These are phyloP conservation scores for Ectropis grisescens DNA, from an alignment of 1,140 invertebrate genomes.

Conservation along the genomic window DNA sequence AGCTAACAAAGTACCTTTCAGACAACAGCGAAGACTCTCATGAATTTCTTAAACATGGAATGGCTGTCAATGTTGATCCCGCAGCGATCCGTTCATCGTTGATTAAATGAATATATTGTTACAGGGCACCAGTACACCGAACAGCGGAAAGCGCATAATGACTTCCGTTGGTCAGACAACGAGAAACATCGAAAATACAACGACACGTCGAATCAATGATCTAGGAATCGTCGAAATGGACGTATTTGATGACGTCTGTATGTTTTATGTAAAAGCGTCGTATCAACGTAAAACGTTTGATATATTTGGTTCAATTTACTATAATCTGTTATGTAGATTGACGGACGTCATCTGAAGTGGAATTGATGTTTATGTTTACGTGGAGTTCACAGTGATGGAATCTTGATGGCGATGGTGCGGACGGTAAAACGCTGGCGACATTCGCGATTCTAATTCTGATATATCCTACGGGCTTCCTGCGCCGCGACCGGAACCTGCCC, in stretches of 20 bases:
- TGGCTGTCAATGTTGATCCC: constrained; percentile 16
- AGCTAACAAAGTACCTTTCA: too few species aligned
- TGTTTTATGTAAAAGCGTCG: too few species aligned
- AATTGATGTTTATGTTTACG: too few species aligned
- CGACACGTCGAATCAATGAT: constrained; percentile 19
- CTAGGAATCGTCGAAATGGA: too few species aligned
- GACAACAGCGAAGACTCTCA: too few species aligned
- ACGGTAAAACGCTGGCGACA: constrained; percentile 29
- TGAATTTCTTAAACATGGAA: constrained; percentile 17
- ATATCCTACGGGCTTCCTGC: constrained; percentile 37
- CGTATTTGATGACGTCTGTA: too few species aligned
- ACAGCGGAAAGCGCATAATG: constrained; percentile 61
- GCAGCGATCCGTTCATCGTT: constrained; percentile 30
- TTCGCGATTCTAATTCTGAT: constrained; percentile 41
- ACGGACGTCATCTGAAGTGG: too few species aligned
- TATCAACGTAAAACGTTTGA: too few species aligned
- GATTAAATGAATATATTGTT: constrained; percentile 64
- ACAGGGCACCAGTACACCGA: constrained; percentile 41
- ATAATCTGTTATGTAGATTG: too few species aligned
- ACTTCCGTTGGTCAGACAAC: constrained; percentile 50
- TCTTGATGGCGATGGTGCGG: constrained; percentile 37
- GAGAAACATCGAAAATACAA: constrained; percentile 58
- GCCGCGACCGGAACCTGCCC: constrained; percentile 20
- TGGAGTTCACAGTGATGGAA: too few species aligned
- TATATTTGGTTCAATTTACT: too few species aligned